Evolutionary conservation across 37 sponge, comb jelly and placozoan genomes (phyloP), one percentile per base, ranked within the genome.

Genomic region (Hexactinellida sp.): DNA sequence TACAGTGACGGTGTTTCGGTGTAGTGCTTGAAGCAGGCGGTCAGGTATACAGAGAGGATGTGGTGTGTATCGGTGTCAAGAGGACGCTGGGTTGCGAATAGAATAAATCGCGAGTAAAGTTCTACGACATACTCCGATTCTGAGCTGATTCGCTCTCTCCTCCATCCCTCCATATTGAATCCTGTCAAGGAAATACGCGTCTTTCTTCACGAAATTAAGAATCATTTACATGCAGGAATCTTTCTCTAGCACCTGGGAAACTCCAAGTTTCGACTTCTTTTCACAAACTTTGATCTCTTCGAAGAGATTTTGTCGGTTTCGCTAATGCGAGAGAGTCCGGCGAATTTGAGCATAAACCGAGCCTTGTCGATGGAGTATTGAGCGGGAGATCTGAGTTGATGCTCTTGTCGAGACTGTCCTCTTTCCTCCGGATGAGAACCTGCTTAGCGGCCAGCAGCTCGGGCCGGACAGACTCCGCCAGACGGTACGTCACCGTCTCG

Each of bases 321-420:
- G 30, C 34, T 13, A 28, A 71, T 39, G 0, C 87, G 84, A 32
- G 93, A 84, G 34, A 95, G 92, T 0, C 96, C 93, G 55, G 96
- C 89, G 83, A 95, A 93, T 83, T 91, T 93, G 35, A 95, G 89
- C 85, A 95, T 88, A 37, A 90, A 95, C 47, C 86, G 25, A 0
- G 96, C 96, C 85, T 95, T 95, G 54, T 91, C 84, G 37, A 54
- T 55, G 54, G 94, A 95, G 32, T 88, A 10, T 37, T 85, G 21
- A 93, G 90, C 86, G 87, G 55, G 0, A 35, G 30, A 36, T 88
- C 88, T 84, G 55, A 71, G 84, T 88, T 71, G 36, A 82, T 39
- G 30, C 30, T 10, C 32, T n/a, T 39, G 76, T 63, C 76, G 34
- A 23, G 76, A n/a, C 32, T 63, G 34, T 63, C 76, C 76, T 63